Percentiles rank a stretch among this genome's conserved stretches.
phyloP scores from a whole-genome alignment of 1,140 invertebrate species.

The Maniola jurtina region DNA sequence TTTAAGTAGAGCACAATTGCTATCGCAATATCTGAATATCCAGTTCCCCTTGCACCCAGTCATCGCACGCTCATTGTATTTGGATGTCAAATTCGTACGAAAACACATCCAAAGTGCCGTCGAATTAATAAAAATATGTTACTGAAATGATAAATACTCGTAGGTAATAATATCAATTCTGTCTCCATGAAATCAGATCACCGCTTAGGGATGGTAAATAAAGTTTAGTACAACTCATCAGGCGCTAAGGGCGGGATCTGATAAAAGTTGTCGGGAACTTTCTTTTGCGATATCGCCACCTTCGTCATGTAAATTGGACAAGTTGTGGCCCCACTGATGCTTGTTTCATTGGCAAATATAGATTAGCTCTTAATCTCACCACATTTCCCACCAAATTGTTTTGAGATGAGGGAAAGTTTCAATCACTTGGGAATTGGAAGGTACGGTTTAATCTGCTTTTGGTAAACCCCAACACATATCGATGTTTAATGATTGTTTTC shows the following conservation, averaged over 20 bases:
- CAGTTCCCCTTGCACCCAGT: no score
- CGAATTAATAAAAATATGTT: no score
- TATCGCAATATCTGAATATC: no score
- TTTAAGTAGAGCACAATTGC: no score
- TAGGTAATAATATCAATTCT: constrained; percentile 31
- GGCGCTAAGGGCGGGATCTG: constrained; percentile 63
- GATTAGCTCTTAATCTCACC: constrained; percentile 65
- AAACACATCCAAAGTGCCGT: no score
- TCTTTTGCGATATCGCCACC: constrained; percentile 73
- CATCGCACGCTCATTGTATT: no score
- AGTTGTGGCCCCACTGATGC: constrained; percentile 60
- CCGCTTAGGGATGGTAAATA: constrained; percentile 48
- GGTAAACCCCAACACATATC: constrained; percentile 1
- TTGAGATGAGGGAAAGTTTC: constrained; percentile 45
- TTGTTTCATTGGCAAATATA: constrained; percentile 67
- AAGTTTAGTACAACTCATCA: constrained; percentile 72
- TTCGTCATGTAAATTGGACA: constrained; percentile 75
- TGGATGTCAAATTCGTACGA: no score
- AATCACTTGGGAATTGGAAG: constrained; percentile 28
- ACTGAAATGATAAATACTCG: not conserved
- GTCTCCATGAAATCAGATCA: constrained; percentile 52
- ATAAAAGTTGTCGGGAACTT: constrained; percentile 73
- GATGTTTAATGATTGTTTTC: not conserved
- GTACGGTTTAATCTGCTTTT: constrained; percentile 12
- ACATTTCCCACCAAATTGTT: constrained; percentile 61